Conservation (phyloP, 2,113 vertebrate species). For the Mystacornis crossleyi region DNA sequence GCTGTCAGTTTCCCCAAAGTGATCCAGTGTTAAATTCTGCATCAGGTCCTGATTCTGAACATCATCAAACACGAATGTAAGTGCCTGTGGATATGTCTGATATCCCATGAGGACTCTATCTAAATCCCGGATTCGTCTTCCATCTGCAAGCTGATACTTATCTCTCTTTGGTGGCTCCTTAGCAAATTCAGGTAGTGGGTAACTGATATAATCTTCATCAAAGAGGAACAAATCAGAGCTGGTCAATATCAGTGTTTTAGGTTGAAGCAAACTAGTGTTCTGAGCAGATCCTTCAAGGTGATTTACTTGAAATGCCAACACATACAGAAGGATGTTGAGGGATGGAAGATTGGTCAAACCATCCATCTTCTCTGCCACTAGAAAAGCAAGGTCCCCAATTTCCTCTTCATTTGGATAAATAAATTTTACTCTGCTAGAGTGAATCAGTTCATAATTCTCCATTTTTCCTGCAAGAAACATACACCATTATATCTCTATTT, state of each 20-base stretch:
- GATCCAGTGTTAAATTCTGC: constrained; percentile 91
- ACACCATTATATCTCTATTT: background rate
- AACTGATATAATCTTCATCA: constrained; percentile 94
- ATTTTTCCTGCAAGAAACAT: constrained; percentile 86
- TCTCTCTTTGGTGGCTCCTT: constrained; percentile 93
- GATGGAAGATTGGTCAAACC: constrained; percentile 69
- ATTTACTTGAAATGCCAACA: constrained; percentile 91
- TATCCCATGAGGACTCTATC: constrained; percentile 95
- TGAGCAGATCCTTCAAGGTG: constrained; percentile 11
- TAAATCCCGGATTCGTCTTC: constrained; percentile 90
- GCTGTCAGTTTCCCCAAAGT: constrained; percentile 82
- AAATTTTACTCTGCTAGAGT: constrained; percentile 95
- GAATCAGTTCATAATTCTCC: constrained; percentile 97
- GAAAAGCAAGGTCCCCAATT: constrained; percentile 94
- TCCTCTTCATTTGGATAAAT: constrained; percentile 97
- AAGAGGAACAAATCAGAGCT: constrained; percentile 90
- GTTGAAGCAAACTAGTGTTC: constrained; percentile 74
- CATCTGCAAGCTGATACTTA: constrained; percentile 89
- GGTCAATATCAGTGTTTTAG: constrained; percentile 92
- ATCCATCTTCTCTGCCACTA: constrained; percentile 88
- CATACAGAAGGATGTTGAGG: constrained; percentile 91
- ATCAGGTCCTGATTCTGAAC: constrained; percentile 90
- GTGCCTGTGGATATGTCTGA: constrained; percentile 92
- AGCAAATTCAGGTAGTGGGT: constrained; percentile 94
- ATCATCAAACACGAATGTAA: constrained; percentile 96